Conservation (phyloP, 2,113 vertebrate genomes). For the Callocephalon fimbriatum region DNA sequence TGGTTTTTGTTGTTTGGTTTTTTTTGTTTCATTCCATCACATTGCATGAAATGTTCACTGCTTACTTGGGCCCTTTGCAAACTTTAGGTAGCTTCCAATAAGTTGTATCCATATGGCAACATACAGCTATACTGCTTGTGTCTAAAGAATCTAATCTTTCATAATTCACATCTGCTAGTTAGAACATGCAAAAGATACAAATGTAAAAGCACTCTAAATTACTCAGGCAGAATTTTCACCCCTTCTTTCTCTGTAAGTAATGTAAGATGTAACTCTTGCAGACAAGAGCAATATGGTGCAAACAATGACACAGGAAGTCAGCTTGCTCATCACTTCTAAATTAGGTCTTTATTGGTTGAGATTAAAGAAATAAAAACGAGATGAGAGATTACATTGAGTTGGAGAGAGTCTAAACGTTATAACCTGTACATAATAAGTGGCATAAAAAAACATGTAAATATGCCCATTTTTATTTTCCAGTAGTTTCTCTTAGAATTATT, state of each 20-base stretch:
- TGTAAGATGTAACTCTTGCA: not conserved
- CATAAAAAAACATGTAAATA: not conserved
- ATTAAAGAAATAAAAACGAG: not conserved
- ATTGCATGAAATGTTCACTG: not conserved
- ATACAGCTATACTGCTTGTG: not conserved
- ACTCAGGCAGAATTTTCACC: not conserved
- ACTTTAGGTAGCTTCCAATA: fast-evolving
- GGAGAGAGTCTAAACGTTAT: not conserved
- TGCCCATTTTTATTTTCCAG: not conserved
- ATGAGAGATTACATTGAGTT: not conserved
- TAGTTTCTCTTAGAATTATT: not conserved
- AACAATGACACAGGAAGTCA: not conserved
- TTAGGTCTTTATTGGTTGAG: not conserved
- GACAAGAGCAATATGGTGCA: not conserved
- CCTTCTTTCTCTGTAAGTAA: not conserved
- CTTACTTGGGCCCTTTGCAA: not conserved
- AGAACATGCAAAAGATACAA: not conserved
- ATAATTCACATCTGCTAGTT: not conserved
- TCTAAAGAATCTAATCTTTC: not conserved
- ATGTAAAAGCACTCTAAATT: not conserved
- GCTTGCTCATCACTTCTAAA: not conserved
- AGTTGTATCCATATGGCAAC: not conserved
- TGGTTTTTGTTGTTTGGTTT: too few relatives aligned
- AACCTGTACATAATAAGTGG: not conserved
- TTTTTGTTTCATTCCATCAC: not conserved